These are phyloP conservation scores for Ascaphus truei DNA, from an alignment of 2,113 vertebrate genomes.

Conservation along the genomic window DNA sequence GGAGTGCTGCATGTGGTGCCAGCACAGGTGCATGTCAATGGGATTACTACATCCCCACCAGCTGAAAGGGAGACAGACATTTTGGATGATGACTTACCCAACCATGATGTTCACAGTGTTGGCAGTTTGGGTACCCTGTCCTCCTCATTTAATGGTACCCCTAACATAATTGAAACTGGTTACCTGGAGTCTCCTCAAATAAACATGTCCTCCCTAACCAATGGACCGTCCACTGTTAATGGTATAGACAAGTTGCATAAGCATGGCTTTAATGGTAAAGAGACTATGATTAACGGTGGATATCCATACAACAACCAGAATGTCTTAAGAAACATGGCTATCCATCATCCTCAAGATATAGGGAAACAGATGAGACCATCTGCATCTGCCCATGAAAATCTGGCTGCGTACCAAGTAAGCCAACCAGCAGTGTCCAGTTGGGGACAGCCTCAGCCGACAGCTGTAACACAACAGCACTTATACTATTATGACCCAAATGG, in stretches of 20 bases:
- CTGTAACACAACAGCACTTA: slow-evolving; percentile 51
- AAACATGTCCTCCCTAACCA: slow-evolving; percentile 58
- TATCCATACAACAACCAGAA: slow-evolving; percentile 60
- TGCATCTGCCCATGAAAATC: slow-evolving; percentile 67
- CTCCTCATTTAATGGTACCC: slow-evolving; percentile 79
- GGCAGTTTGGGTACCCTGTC: slow-evolving; percentile 88
- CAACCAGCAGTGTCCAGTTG: slow-evolving; percentile 42
- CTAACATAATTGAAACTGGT: slow-evolving; percentile 68
- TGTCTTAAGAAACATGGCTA: slow-evolving; percentile 27
- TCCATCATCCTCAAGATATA: slow-evolving; percentile 45
- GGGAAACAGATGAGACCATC: slow-evolving; percentile 59
- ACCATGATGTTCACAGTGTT: slow-evolving; percentile 86
- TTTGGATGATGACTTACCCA: slow-evolving; percentile 90
- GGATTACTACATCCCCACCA: slow-evolving; percentile 49
- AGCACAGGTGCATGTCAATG: slow-evolving; percentile 90
- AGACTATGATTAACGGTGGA: slow-evolving; percentile 68
- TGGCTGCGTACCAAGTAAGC: slow-evolving; percentile 55
- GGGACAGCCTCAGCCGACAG: slow-evolving; percentile 49
- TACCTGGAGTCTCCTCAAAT: slow-evolving; percentile 54
- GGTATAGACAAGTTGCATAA: slow-evolving; percentile 57
- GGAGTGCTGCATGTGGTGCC: slow-evolving; percentile 79
- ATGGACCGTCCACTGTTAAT: slow-evolving; percentile 52
- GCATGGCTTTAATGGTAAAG: slow-evolving; percentile 57
- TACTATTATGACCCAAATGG: slow-evolving; percentile 53
- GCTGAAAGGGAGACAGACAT: slow-evolving; percentile 93